A percentile compares a stretch with the other conserved stretches of the same genome.
Evolutionary conservation across 2,797 vertebrate species (phyloP).

Genomic region (Aratinga solstitialis): DNA sequence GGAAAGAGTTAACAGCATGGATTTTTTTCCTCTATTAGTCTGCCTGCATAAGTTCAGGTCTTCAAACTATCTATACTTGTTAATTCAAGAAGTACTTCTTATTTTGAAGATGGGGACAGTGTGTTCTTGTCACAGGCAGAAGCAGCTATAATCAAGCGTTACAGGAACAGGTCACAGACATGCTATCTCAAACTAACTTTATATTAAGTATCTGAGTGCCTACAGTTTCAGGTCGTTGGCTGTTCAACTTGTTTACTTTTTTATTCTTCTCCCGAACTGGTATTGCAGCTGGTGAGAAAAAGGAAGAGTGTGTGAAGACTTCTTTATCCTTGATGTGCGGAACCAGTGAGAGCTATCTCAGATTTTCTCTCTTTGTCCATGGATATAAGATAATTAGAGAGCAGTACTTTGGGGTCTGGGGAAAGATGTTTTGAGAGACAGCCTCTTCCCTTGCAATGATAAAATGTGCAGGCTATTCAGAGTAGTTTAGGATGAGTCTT

Average conservation of each 20-base stretch:
- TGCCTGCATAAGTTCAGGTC: background rate
- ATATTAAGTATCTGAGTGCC: background rate
- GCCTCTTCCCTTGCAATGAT: background rate
- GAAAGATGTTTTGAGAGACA: background rate
- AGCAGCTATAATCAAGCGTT: background rate
- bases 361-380: background rate
- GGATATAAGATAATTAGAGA: background rate
- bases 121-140: slow-evolving; percentile 31
- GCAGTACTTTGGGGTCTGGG: background rate
- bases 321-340: background rate
- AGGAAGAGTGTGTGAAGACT: background rate
- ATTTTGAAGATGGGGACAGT: slow-evolving; percentile 1
- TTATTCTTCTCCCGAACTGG: background rate
- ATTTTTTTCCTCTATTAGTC: background rate
- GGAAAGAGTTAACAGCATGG: background rate
- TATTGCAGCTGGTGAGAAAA: background rate
- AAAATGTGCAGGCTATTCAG: background rate
- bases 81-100: background rate
- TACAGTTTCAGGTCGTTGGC: background rate
- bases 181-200: background rate
- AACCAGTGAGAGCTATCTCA: background rate
- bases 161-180: background rate
- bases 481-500: background rate
- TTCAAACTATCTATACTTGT: background rate
- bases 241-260: background rate